These are phyloP conservation scores for Bubo scandiacus DNA, from an alignment of 2,113 vertebrate species.

Conservation along the genomic window DNA sequence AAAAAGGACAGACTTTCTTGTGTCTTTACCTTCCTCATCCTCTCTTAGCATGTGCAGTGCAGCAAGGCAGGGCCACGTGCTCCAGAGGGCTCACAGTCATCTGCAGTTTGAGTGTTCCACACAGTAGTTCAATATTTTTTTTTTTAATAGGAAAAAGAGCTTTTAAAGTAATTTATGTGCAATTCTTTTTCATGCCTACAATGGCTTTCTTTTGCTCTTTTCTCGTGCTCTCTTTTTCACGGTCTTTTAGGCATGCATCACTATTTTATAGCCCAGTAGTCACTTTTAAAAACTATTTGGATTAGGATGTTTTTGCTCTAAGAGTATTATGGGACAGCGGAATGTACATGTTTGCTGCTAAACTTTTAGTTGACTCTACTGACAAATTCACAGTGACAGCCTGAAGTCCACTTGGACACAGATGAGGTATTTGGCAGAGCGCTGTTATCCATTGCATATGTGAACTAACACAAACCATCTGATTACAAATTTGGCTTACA, in stretches of 20 bases:
- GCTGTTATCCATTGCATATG: neutral
- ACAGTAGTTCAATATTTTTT: accelerated
- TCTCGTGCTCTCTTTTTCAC: neutral
- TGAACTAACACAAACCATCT: neutral
- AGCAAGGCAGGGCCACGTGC: accelerated
- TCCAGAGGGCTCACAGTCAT: neutral
- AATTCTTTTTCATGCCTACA: neutral
- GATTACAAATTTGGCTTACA: neutral
- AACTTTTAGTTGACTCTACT: neutral
- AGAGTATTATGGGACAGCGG: neutral
- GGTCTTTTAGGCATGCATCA: neutral
- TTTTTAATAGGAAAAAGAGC: neutral
- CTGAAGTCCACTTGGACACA: neutral
- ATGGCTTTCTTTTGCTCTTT: neutral
- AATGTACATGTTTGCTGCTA: neutral
- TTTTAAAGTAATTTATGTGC: neutral
- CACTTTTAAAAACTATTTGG: neutral
- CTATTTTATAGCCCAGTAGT: neutral
- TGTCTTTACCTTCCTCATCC: neutral
- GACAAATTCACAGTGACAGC: neutral
- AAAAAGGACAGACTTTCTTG: neutral
- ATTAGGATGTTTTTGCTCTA: neutral
- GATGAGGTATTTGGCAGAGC: neutral
- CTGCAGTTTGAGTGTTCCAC: neutral
- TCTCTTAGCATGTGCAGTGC: accelerated